Evolutionary conservation across 1,140 invertebrate genomes (phyloP).

Genomic region (Conus betulinus): DNA sequence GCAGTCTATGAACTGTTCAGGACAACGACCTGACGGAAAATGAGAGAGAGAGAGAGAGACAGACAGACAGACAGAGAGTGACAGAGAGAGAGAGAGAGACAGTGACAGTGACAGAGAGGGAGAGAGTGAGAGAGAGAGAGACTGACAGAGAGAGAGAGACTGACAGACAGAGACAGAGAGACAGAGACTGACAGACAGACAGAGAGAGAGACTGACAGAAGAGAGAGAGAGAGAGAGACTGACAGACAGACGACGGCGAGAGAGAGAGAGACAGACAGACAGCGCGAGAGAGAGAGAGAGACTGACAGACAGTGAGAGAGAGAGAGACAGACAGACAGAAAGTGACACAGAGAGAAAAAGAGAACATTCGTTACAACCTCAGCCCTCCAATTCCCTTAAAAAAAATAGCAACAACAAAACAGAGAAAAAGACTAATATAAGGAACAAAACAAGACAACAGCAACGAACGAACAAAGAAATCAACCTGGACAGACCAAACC

Average conservation of each 20-base stretch:
- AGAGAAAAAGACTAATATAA: too few species aligned
- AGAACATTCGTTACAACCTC: background rate
- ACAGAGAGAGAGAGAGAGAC: background rate
- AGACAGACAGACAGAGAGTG: background rate
- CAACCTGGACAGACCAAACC: too few species aligned
- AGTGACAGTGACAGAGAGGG: background rate
- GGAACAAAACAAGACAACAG: too few species aligned
- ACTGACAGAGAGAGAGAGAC: background rate
- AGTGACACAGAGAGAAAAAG: background rate
- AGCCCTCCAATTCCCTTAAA: background rate
- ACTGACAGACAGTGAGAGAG: background rate
- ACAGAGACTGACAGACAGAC: background rate
- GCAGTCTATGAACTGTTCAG: too few species aligned
- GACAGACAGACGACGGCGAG: conserved; percentile 28
- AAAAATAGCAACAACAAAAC: too few species aligned
- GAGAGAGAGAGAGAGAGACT: background rate
- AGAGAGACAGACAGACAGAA: background rate
- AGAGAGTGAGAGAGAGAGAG: too few species aligned
- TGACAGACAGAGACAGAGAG: background rate
- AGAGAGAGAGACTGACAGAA: conserved; percentile 13
- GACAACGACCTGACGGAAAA: background rate
- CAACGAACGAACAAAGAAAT: too few species aligned
- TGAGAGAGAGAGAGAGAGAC: too few species aligned
- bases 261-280: conserved; percentile 17
- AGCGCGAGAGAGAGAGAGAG: conserved; percentile 18